These are phyloP conservation scores for Halichoeres trimaculatus DNA, from an alignment of 2,113 vertebrate genomes.

Conservation along the genomic window DNA sequence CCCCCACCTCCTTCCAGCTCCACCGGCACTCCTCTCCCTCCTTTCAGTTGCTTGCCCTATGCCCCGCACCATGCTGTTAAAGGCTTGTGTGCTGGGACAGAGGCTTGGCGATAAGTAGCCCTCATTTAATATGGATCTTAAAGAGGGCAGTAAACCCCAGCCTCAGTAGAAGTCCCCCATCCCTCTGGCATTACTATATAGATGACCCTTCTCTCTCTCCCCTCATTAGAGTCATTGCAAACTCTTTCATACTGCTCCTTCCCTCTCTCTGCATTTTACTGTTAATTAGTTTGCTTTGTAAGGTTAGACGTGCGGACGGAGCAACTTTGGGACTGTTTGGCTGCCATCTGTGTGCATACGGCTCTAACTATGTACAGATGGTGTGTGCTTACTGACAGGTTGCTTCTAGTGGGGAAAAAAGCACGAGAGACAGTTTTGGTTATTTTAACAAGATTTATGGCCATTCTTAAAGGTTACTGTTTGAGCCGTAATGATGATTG, in stretches of 20 bases:
- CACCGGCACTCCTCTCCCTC: slow-evolving; percentile 52
- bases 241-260: slow-evolving; percentile 92
- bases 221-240: slow-evolving; percentile 87
- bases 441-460: slow-evolving; percentile 99
- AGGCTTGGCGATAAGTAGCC: slow-evolving; percentile 77
- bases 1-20: slow-evolving; percentile 39
- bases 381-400: slow-evolving; percentile 94
- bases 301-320: slow-evolving; percentile 93
- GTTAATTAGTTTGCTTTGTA: slow-evolving; percentile 95
- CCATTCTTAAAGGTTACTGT: slow-evolving; percentile 91
- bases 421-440: slow-evolving; percentile 90
- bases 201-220: slow-evolving; percentile 64
- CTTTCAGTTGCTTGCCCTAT: slow-evolving; percentile 68
- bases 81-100: slow-evolving; percentile 72
- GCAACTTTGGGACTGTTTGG: slow-evolving; percentile 90
- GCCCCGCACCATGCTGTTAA: slow-evolving; percentile 70
- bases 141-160: slow-evolving; percentile 81
- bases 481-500: slow-evolving; percentile 94
- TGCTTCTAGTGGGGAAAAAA: slow-evolving; percentile 88
- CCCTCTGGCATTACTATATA: slow-evolving; percentile 59
- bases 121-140: slow-evolving; percentile 81
- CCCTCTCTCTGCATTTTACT: slow-evolving; percentile 88
- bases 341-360: slow-evolving; percentile 95
- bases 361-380: slow-evolving; percentile 98
- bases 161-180: slow-evolving; percentile 62